Evolutionary conservation across 23 tunicate species (phyloP).

Genomic region (Trididemnum miniatum): DNA sequence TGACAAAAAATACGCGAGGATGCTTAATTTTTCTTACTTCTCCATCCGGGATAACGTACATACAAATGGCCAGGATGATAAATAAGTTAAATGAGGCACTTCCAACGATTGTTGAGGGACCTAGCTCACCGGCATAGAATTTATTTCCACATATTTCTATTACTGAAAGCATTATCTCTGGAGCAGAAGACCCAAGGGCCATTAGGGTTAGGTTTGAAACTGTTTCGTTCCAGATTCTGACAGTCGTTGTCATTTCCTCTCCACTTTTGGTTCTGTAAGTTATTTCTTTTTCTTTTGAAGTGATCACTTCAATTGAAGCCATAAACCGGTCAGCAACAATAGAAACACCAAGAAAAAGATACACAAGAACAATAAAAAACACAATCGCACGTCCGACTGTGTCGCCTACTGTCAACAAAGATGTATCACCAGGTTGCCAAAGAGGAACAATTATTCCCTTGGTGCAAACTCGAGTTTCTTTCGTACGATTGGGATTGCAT

Average conservation of each 20-base stretch:
- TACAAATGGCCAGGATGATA: slow-evolving; percentile 97
- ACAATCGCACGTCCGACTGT: slow-evolving; percentile 78
- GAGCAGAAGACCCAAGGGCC: slow-evolving; percentile 99
- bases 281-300: slow-evolving; percentile 94
- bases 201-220: slow-evolving; percentile 96
- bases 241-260: slow-evolving; percentile 66
- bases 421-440: slow-evolving; percentile 73
- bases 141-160: slow-evolving; percentile 81
- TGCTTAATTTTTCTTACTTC: slow-evolving; percentile 92
- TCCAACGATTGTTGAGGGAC: slow-evolving; percentile 99
- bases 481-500: slow-evolving; percentile 20
- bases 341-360: slow-evolving; percentile 97
- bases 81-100: slow-evolving; percentile 95
- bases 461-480: slow-evolving; percentile 48
- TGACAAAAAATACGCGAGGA: slow-evolving; percentile 95
- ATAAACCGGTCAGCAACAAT: slow-evolving; percentile 98
- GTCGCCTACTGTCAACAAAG: slow-evolving; percentile 56
- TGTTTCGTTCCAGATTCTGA: slow-evolving; percentile 98
- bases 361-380: slow-evolving; percentile 69
- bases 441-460: slow-evolving; percentile 59
- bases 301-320: slow-evolving; percentile 99
- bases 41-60: slow-evolving; percentile 97
- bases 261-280: slow-evolving; percentile 69
- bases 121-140: slow-evolving; percentile 90
- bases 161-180: slow-evolving; percentile 98